Conservation (phyloP, 2,797 vertebrate species). For the Microctenopoma stevenorrisi region DNA sequence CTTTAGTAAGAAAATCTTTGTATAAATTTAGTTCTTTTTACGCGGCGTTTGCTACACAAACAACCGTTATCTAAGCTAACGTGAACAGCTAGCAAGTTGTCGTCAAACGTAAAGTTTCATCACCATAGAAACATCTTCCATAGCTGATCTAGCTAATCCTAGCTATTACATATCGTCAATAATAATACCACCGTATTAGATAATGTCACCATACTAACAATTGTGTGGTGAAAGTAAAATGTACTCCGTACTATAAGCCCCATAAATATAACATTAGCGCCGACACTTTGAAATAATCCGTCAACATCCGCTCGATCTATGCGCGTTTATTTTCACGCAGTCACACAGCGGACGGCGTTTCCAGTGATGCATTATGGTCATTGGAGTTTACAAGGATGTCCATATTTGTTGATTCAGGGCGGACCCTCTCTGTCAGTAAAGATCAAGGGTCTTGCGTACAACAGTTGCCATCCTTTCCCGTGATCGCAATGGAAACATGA, state of each 20-base stretch:
- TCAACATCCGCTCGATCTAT: constrained; percentile 19
- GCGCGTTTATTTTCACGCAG: background rate
- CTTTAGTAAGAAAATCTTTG: too few species aligned
- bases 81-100: background rate
- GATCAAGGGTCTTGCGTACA: constrained; percentile 8
- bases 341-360: background rate
- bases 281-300: constrained; percentile 38
- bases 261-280: constrained; percentile 17
- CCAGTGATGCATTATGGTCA: constrained; percentile 60
- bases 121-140: constrained; percentile 68
- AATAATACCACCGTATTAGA: background rate
- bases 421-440: constrained; percentile 18
- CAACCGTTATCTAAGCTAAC: background rate
- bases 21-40: too few species aligned
- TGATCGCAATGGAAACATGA: constrained; percentile 48
- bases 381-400: constrained; percentile 32
- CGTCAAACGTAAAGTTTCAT: constrained; percentile 30
- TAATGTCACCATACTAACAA: background rate
- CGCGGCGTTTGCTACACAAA: background rate
- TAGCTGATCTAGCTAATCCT: constrained; percentile 7
- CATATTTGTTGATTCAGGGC: constrained; percentile 51
- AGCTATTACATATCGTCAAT: background rate
- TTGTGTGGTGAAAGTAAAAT: background rate
- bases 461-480: background rate
- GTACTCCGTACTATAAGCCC: background rate